These are phyloP conservation scores for Trachemys scripta DNA, from an alignment of 2,113 vertebrate species.

Conservation along the genomic window DNA sequence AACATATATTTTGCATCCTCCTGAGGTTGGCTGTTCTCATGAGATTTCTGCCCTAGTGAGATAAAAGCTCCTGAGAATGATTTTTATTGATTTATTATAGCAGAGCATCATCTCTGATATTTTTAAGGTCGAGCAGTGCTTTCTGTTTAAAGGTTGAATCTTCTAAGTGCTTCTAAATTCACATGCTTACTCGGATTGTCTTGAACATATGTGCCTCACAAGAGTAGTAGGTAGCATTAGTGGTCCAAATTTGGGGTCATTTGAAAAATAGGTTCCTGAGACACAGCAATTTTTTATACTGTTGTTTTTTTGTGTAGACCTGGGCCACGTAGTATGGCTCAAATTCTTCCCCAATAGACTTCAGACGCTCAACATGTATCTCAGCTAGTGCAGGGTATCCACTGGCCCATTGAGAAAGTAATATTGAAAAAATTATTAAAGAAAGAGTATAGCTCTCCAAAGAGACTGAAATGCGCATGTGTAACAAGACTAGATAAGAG, in stretches of 20 bases:
- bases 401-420: neutral
- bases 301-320: fast-evolving
- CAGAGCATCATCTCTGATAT: neutral
- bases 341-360: neutral
- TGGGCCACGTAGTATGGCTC: neutral
- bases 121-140: neutral
- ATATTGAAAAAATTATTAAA: neutral
- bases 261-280: neutral
- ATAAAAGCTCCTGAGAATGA: neutral
- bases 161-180: neutral
- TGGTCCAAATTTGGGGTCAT: neutral
- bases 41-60: neutral
- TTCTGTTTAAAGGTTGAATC: neutral
- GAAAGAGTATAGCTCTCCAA: neutral
- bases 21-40: neutral
- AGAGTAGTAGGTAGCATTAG: neutral
- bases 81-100: neutral
- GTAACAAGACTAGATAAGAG: neutral
- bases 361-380: neutral
- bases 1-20: neutral
- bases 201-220: neutral
- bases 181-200: neutral
- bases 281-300: neutral
- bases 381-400: neutral
- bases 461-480: neutral